A percentile compares a stretch with the other conserved stretches of the same genome.
Conservation (phyloP, 2,888 invertebrate species). For the Aspidapion aeneum region DNA sequence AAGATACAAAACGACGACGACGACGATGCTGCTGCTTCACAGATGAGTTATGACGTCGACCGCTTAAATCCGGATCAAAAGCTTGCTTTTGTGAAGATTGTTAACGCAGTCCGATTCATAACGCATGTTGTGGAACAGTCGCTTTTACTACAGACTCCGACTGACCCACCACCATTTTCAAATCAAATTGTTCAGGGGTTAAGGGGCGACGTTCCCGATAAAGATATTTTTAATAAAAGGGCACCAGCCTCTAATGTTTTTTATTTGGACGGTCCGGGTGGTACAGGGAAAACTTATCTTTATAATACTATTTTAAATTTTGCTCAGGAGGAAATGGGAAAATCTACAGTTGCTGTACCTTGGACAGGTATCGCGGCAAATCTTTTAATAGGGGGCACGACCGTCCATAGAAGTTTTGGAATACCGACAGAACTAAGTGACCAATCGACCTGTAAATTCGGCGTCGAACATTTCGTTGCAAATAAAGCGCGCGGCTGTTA, state of each 20-base stretch:
- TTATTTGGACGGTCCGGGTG: no score
- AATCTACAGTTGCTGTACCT: constrained; percentile 27
- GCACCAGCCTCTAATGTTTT: no score
- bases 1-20: background rate
- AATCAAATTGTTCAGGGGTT: no score
- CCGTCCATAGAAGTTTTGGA: background rate
- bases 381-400: background rate
- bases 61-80: no score
- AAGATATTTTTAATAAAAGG: no score
- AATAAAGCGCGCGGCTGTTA: background rate
- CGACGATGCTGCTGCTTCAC: background rate
- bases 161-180: no score
- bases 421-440: background rate
- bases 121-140: no score
- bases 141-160: no score
- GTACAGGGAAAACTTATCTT: constrained; percentile 46
- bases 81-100: no score
- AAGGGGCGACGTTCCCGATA: no score
- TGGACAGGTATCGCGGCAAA: constrained; percentile 39
- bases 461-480: background rate
- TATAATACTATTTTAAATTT: constrained; percentile 30
- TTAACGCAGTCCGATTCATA: no score
- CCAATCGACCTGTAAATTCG: background rate
- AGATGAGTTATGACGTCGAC: background rate
- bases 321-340: constrained; percentile 13